Base-by-base conservation (phyloP, 2,113 vertebrate species). In the Setophaga coronata region DNA sequence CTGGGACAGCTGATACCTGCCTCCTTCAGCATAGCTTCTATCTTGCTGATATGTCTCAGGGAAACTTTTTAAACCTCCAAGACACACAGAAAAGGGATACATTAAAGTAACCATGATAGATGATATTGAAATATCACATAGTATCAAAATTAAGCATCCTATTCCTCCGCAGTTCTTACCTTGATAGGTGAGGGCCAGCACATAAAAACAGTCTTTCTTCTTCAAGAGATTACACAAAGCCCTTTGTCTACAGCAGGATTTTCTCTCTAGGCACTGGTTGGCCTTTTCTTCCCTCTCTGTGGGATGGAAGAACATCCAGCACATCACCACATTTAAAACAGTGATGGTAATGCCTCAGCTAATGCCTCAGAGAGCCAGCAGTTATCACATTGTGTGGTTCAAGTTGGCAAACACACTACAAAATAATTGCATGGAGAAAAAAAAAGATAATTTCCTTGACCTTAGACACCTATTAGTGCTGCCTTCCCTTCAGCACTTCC, bases 61-160 rank as follows among this genome's bases (percentile, higher is more conserved):
- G 40, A 89, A 56, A 78, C 64, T 72, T 83, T 82, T 92, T 60
- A 90, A 96, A 43, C 51, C 79, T 93, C 89, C 64, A 36, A 90
- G 72, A 81, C 53, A 71, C 10, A 92, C 60, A 78, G 43, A 47
- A 77, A 93, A 92, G 33, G 31, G n/a, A 66, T 78, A 26, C n/a
- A 56, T 86, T 93, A 88, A 78, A 86, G 51, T 67, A 79, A 69
- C 51, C 19, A 8, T 36, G 38, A 36, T 31, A 51, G 40, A 33
- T 43, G 4, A 40, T 42, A 78, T 19, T 33, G 67, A 84, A 89
- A 48, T 70, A 58, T 7, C 64, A 69, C 18, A 17, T 11, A 31
- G 7, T 3, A 11, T 40, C 70, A 87, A 82, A 91, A 54, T 29
- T 38, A 62, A 28, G 26, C 24, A 56, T 34, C 18, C 10, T 50